phyloP scores from a whole-genome alignment of 2,797 vertebrate genomes.

The Channallabes apus region DNA sequence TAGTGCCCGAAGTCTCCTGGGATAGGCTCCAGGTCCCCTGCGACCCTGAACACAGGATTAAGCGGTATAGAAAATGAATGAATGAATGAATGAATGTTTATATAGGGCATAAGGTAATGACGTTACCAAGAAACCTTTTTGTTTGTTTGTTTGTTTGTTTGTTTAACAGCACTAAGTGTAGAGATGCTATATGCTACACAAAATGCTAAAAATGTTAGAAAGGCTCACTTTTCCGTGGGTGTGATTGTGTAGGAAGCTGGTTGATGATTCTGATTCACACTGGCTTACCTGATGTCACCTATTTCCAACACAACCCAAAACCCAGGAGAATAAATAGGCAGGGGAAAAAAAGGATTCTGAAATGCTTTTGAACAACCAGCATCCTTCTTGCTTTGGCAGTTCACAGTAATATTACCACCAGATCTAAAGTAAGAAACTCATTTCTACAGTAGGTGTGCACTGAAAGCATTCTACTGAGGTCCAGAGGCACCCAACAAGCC shows the following conservation, averaged over 20 bases:
- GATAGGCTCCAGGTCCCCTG: too few relatives aligned
- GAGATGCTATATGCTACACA: background rate
- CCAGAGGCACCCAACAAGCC: background rate
- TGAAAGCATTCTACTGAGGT: background rate
- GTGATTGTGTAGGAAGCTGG: background rate
- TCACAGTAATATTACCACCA: background rate
- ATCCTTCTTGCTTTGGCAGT: background rate
- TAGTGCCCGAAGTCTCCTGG: too few relatives aligned
- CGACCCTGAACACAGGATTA: too few relatives aligned
- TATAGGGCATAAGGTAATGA: background rate
- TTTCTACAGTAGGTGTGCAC: background rate
- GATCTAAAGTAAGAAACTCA: background rate
- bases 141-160: background rate
- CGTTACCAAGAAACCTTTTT: background rate
- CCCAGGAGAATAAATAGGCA: background rate
- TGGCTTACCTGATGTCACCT: background rate
- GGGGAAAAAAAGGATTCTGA: background rate
- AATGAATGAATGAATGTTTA: too few relatives aligned
- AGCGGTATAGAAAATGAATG: too few relatives aligned
- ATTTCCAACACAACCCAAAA: background rate
- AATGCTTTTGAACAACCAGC: background rate
- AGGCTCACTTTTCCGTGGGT: background rate
- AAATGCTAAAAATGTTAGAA: background rate
- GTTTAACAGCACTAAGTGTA: background rate
- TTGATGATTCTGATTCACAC: background rate